Conservation (phyloP, 2,113 vertebrate species). For the Chunga burmeisteri region DNA sequence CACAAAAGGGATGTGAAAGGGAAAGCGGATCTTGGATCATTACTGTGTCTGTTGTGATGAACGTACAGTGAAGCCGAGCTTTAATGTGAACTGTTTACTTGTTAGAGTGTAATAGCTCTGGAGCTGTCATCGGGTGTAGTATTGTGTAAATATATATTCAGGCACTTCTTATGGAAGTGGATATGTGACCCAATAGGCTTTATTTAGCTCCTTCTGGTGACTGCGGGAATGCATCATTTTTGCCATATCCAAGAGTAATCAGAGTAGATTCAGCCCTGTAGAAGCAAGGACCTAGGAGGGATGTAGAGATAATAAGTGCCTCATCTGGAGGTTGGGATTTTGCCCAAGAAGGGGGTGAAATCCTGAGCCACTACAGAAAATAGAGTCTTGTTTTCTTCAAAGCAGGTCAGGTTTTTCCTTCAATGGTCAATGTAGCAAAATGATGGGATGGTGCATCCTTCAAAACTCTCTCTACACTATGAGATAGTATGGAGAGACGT, state of each 20-base stretch:
- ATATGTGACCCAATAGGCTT: not conserved
- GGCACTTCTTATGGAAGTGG: not conserved
- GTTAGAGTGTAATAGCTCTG: not conserved
- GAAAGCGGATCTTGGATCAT: not conserved
- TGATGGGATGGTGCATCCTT: not conserved
- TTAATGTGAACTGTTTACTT: not conserved
- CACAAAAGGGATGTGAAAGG: not conserved
- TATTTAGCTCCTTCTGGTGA: not conserved
- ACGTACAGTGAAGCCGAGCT: rapidly evolving
- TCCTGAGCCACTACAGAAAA: not conserved
- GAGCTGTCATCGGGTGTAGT: not conserved
- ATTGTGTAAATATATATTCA: not conserved
- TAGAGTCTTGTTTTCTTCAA: rapidly evolving
- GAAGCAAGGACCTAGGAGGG: not conserved
- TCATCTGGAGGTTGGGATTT: not conserved
- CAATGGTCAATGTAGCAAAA: rapidly evolving
- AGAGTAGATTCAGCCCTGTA: not conserved
- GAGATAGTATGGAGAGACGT: rapidly evolving
- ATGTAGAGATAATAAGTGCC: not conserved
- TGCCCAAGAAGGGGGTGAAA: not conserved
- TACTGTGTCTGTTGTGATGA: not conserved
- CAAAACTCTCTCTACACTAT: not conserved
- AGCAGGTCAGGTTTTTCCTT: not conserved
- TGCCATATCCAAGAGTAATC: not conserved
- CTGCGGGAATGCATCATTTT: not conserved